Evolutionary conservation across 2,113 vertebrate genomes (phyloP).

Genomic region (Pardalotus punctatus): DNA sequence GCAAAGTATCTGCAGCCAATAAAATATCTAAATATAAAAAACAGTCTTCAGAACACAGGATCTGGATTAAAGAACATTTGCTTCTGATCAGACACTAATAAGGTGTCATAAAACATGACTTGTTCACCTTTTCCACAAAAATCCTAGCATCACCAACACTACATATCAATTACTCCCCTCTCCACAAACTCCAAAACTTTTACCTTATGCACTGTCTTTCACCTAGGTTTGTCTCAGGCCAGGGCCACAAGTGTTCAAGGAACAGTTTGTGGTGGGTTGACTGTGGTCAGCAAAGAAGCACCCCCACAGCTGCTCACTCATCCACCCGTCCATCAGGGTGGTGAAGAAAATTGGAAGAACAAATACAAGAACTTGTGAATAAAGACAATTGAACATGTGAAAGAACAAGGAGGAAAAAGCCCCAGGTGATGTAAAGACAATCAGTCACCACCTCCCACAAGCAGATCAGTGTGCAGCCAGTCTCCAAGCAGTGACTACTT

Average conservation of each 20-base stretch:
- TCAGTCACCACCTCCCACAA: background rate
- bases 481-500: background rate
- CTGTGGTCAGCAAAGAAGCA: background rate
- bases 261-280: background rate
- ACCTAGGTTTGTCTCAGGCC: background rate
- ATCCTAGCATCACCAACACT: background rate
- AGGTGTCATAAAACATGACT: background rate
- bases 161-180: background rate
- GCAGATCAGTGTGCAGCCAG: background rate
- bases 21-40: background rate
- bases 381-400: background rate
- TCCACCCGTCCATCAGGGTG: too few relatives aligned
- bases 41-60: background rate
- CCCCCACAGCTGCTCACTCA: rapidly evolving
- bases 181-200: background rate
- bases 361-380: background rate
- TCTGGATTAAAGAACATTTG: background rate
- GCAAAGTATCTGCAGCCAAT: background rate
- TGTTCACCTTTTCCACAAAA: background rate
- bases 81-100: background rate
- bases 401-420: background rate
- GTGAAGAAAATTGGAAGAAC: background rate
- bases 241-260: background rate
- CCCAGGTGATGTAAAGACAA: background rate
- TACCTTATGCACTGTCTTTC: background rate